Base-by-base conservation (phyloP, 2,888 invertebrate genomes). In the Apoda limacodes region DNA sequence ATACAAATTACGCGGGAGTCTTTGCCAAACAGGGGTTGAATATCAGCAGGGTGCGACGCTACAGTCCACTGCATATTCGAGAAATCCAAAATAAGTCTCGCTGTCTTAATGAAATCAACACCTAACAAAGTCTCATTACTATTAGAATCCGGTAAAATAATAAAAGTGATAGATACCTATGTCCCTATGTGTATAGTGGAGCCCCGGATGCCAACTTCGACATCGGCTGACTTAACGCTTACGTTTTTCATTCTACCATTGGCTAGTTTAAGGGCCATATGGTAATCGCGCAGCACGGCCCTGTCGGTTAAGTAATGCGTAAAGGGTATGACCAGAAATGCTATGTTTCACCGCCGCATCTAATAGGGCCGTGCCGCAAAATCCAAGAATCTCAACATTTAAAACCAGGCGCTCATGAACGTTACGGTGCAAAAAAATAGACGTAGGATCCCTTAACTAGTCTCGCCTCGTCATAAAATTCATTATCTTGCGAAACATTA, bases 291-390 rank as follows among this genome's bases (percentile, higher is more conserved):
- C n/a, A n/a, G n/a, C n/a, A n/a, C n/a, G n/a, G 13, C 14, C 5
- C 20, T 22, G n/a, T n/a, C n/a, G n/a, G n/a, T 7, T 12, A 12
- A n/a, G 20, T 13, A 2, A 10, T 12, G 3, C 30, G 28, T 9
- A 35, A 15, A 36, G 36, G 4, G 27, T 14, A 14, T 26, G 20
- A 5, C 37, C 37, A 5, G 37, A 32, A 10, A 37, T 24, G 25
- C 37, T 11, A 21, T 11, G 24, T 15, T 37, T 37, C 2, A 33
- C 37, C 2, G 30, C 33, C 1, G 33, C 27, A 26, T 37, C 37
- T 4, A 36, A 22, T n/a, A 32, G 21, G 2, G 26, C 32, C 2
- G 24, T 32, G 13, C 32, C 32, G 5, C 17, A 19, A n/a, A 13
- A 4, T 19, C 29, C 29, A 5, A 29, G 17, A 25, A 34, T 22